A percentile compares a stretch with the other conserved stretches of the same genome.
Conservation (phyloP, 2,113 vertebrate species). For the Microcebus griseorufus region DNA sequence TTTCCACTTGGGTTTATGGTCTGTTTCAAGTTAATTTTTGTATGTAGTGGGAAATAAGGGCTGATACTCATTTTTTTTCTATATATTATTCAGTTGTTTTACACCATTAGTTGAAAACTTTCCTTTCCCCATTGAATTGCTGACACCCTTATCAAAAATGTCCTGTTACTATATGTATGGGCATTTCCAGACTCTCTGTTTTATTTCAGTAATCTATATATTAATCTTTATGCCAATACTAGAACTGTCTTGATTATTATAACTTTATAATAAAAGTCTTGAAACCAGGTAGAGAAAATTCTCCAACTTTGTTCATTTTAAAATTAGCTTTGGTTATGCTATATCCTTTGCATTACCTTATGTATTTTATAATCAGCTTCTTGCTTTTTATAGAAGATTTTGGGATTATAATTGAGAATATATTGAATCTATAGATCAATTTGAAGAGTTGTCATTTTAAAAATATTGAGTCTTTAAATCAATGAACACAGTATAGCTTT, state of each 20-base stretch:
- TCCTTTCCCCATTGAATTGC: neutral
- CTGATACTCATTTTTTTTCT: neutral
- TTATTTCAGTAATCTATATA: neutral
- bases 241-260: neutral
- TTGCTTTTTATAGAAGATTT: neutral
- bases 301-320: neutral
- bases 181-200: neutral
- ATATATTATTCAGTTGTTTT: neutral
- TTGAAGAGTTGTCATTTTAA: neutral
- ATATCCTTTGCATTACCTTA: neutral
- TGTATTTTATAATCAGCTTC: neutral
- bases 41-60: neutral
- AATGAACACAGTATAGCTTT: neutral
- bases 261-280: neutral
- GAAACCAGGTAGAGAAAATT: neutral
- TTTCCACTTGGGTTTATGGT: neutral
- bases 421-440: neutral
- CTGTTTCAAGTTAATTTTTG: slow-evolving; percentile 3
- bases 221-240: neutral
- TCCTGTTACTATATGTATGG: neutral
- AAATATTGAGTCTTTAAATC: neutral
- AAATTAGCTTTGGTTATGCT: neutral
- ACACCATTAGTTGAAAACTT: neutral
- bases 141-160: neutral
- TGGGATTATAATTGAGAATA: neutral